phyloP scores from a whole-genome alignment of 2,113 vertebrate species.

The Amblyopsis rosae region DNA sequence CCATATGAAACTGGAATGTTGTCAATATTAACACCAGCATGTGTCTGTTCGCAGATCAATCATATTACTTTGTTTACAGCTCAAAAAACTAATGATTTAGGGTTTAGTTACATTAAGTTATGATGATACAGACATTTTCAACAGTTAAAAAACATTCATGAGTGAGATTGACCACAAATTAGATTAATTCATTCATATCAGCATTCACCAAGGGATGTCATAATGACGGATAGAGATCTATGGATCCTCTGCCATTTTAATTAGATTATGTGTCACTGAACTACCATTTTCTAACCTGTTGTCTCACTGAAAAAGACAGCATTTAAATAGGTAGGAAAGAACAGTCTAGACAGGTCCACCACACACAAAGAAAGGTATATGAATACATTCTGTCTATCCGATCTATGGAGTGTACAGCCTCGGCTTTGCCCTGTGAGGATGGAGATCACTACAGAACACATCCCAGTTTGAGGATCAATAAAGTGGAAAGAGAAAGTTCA shows the following conservation, averaged over 20 bases:
- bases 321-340: conserved; percentile 32
- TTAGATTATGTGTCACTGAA: conserved; percentile 43
- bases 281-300: conserved; percentile 44
- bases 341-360: conserved; percentile 11
- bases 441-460: conserved; percentile 39
- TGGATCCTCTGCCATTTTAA: conserved; percentile 30
- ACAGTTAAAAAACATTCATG: too few relatives aligned
- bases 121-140: too few relatives aligned
- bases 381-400: conserved; percentile 37
- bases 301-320: conserved; percentile 25
- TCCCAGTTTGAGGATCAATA: conserved; percentile 50
- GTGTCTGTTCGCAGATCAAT: too few relatives aligned
- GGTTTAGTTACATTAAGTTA: too few relatives aligned
- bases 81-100: too few relatives aligned
- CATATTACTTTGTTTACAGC: too few relatives aligned
- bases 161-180: too few relatives aligned
- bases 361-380: conserved; percentile 12
- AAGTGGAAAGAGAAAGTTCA: conserved; percentile 45
- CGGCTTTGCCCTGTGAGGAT: conserved; percentile 5
- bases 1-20: too few relatives aligned
- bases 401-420: conserved; percentile 23
- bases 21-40: too few relatives aligned
- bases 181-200: conserved; percentile 26
- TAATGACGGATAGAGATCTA: conserved; percentile 21
- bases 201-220: conserved; percentile 10